Conservation (phyloP, 2,888 invertebrate genomes). For the Parnassius apollo region DNA sequence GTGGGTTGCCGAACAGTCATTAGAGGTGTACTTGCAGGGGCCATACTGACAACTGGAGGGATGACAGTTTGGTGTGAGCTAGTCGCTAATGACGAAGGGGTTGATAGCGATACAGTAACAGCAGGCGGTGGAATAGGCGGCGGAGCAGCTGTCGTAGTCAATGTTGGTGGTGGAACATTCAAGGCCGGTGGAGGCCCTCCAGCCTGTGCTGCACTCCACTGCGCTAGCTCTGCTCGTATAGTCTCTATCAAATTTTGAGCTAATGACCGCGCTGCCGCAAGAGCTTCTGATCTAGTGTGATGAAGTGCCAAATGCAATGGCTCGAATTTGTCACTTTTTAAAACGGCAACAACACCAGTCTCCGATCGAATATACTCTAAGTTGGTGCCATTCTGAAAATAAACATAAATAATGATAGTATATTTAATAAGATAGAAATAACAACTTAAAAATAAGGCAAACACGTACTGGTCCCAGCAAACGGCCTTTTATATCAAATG, state of each 20-base stretch:
- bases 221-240: constrained; percentile 82
- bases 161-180: constrained; percentile 65
- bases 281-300: constrained; percentile 85
- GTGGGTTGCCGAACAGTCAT: constrained; percentile 75
- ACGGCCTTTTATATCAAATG: constrained; percentile 88
- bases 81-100: constrained; percentile 56
- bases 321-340: constrained; percentile 86
- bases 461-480: constrained; percentile 83
- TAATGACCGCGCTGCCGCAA: constrained; percentile 86
- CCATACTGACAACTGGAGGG: constrained; percentile 68
- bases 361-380: constrained; percentile 89
- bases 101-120: constrained; percentile 55
- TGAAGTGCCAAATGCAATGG: constrained; percentile 89
- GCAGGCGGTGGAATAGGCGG: constrained; percentile 58
- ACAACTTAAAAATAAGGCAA: constrained; percentile 20
- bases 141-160: constrained; percentile 61
- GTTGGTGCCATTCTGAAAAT: constrained; percentile 83
- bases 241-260: constrained; percentile 90
- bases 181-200: constrained; percentile 69
- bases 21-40: constrained; percentile 62
- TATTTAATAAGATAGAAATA: constrained; percentile 8
- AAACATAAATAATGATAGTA: not conserved
- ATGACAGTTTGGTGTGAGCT: constrained; percentile 55
- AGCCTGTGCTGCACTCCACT: constrained; percentile 71
- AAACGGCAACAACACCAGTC: constrained; percentile 87